Base-by-base conservation (phyloP, 2,888 invertebrate species). In the Merodon equestris region DNA sequence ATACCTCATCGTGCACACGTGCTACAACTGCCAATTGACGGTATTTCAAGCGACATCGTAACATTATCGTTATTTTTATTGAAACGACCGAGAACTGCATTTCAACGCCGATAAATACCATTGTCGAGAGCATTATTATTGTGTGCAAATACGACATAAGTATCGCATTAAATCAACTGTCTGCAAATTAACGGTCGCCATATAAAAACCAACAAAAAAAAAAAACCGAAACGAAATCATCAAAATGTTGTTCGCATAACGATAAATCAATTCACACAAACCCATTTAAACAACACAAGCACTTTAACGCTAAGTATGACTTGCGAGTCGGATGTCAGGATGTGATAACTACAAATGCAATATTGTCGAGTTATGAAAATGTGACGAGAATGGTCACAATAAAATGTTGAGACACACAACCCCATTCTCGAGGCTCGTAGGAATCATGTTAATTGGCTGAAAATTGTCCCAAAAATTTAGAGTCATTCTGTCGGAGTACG, bases 101-200 rank as follows among this genome's bases (percentile, higher is more conserved):
- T 77, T 66, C 66, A 72, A 72, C 15, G n/a, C 53, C 53, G 34
- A 68, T 77, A 67, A 68, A 68, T 68, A 40, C n/a, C 40, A 48
- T 19, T n/a, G 9, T 40, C 2, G n/a, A n/a, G 40, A 3, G 40
- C 40, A 3, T 40, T 40, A 17, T 42, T 15, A 63, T 51, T 68
- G 61, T 74, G 51, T 63, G 50, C 60, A 63, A 73, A 63, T 58
- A 73, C 73, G 67, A 77, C 77, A 77, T 73, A 67, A 77, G 77
- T 61, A 68, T 68, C 73, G 67, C 77, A 77, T 77, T 77, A 77
- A 77, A 77, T 77, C 77, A 77, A 72, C 72, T 73, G 77, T 72
- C 73, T 67, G 73, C 72, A 63, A 77, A 77, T 77, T 67, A 77
- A 77, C 67, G 73, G 27, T 27, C 27, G 61, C 73, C 72, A 72